Evolutionary conservation across 2,113 vertebrate species (phyloP).

Genomic region (Labrus mixtus): DNA sequence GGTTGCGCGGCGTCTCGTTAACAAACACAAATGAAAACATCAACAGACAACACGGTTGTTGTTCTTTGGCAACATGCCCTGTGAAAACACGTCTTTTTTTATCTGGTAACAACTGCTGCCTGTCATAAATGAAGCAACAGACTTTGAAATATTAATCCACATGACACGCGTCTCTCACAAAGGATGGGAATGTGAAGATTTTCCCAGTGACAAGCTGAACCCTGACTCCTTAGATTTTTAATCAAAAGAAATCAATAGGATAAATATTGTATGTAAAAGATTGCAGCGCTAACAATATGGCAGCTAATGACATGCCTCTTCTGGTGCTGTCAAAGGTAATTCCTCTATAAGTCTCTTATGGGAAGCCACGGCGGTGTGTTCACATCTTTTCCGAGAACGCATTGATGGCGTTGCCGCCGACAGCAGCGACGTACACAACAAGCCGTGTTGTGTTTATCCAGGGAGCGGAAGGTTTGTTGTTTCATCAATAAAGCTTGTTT

Average conservation of each 20-base stretch:
- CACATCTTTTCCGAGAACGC: constrained; percentile 19
- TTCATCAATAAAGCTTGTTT: constrained; percentile 79
- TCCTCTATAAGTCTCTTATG: constrained; percentile 38
- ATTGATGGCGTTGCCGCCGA: constrained; percentile 9
- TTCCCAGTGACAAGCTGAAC: constrained; percentile 36
- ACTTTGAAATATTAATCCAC: constrained; percentile 78
- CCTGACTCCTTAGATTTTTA: constrained; percentile 59
- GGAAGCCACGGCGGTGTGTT: constrained; percentile 15
- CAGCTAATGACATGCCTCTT: constrained; percentile 53
- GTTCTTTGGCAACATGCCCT: constrained; percentile 26
- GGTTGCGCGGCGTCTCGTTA: neutral
- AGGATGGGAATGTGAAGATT: constrained; percentile 40
- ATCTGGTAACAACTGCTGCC: constrained; percentile 28
- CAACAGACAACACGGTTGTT: constrained; percentile 45
- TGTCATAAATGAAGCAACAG: constrained; percentile 73
- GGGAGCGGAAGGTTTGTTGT: constrained; percentile 48
- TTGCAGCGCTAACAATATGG: constrained; percentile 47
- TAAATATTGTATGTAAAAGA: constrained; percentile 78
- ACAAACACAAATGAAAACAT: constrained; percentile 74
- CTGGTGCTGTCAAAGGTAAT: constrained; percentile 60
- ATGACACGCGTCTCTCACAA: constrained; percentile 63
- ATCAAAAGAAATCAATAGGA: constrained; percentile 79
- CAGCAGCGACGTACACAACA: neutral
- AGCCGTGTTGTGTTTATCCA: constrained; percentile 64
- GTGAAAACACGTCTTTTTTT: constrained; percentile 43